Evolutionary conservation across 2,113 vertebrate genomes (phyloP).

Genomic region (Myrmecobius fasciatus): DNA sequence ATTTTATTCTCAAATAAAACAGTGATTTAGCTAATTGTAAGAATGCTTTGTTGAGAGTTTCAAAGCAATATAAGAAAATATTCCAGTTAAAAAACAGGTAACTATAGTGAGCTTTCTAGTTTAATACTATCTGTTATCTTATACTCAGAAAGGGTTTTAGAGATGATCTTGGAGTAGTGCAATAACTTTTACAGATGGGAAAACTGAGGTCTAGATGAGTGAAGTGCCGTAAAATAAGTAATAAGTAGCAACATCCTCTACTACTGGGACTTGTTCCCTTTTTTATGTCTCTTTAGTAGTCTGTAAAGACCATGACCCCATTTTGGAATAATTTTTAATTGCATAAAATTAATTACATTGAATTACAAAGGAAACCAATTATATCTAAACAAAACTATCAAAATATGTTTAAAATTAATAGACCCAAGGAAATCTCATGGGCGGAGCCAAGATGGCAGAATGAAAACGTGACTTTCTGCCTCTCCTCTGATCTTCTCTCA

Average conservation of each 20-base stretch:
- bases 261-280: not conserved
- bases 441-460: no score
- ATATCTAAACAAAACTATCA: not conserved
- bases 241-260: not conserved
- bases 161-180: not conserved
- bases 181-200: not conserved
- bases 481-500: no score
- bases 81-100: not conserved
- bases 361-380: not conserved
- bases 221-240: not conserved
- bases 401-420: not conserved
- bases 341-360: not conserved
- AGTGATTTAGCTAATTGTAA: not conserved
- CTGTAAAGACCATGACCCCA: not conserved
- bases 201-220: not conserved
- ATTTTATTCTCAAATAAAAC: not conserved
- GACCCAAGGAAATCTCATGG: no score
- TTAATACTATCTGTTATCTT: not conserved
- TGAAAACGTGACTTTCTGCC: no score
- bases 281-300: not conserved
- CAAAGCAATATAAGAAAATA: not conserved
- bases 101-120: not conserved
- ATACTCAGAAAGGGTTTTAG: not conserved
- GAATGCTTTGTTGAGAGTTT: no score
- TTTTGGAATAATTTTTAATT: not conserved